Percentiles rank a stretch among this genome's conserved stretches.
Evolutionary conservation across 92 coral and sea anemone genomes (phyloP).

Genomic region (Hydrozoanthus gracilis): DNA sequence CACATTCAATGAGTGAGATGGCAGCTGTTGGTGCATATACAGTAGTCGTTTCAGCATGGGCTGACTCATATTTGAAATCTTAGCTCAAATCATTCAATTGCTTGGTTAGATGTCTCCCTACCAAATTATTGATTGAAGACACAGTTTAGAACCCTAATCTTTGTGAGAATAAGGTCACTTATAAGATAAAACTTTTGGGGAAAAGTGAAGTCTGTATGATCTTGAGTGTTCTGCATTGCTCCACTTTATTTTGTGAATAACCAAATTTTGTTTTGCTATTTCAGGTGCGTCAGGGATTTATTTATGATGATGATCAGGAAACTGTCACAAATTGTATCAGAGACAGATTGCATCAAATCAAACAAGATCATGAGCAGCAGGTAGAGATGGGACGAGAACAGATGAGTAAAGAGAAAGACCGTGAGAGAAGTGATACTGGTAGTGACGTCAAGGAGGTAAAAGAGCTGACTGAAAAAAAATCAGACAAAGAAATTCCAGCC

Average conservation of each 20-base stretch:
- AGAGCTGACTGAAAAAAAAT: constrained; percentile 63
- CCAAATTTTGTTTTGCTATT: constrained; percentile 10
- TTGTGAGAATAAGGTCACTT: too few relatives aligned
- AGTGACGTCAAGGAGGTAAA: constrained; percentile 51
- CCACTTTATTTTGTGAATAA: constrained; percentile 7
- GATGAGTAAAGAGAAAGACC: constrained; percentile 59
- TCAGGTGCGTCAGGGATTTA: constrained; percentile 93
- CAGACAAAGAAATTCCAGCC: constrained; percentile 48
- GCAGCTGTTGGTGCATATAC: too few relatives aligned
- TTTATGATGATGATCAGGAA: constrained; percentile 88
- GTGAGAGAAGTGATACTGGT: constrained; percentile 47
- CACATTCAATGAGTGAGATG: too few relatives aligned
- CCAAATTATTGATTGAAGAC: too few relatives aligned
- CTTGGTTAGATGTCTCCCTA: too few relatives aligned
- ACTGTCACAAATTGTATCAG: constrained; percentile 88
- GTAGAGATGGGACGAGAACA: constrained; percentile 73
- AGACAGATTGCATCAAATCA: constrained; percentile 79
- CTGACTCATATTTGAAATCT: too few relatives aligned
- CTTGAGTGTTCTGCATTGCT: background rate
- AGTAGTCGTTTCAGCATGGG: too few relatives aligned
- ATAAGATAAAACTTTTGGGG: background rate
- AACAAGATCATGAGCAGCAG: constrained; percentile 78
- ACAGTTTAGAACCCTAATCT: too few relatives aligned
- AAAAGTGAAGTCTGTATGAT: background rate
- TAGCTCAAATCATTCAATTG: too few relatives aligned